Conservation (phyloP, 2,888 invertebrate genomes). For the Plagodis pulveraria region DNA sequence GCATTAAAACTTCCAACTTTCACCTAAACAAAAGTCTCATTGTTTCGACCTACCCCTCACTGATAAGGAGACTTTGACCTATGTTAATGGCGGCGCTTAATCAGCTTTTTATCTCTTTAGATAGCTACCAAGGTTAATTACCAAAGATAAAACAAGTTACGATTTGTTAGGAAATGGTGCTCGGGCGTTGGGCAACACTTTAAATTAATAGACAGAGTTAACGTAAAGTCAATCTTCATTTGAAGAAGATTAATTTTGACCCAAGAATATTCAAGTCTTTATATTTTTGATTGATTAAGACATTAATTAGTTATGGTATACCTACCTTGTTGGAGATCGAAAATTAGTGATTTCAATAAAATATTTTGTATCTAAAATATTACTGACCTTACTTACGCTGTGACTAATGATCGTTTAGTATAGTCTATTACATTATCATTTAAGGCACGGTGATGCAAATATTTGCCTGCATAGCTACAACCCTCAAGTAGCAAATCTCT, state of each 20-base stretch:
- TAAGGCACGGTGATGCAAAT: too few relatives aligned
- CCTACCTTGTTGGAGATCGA: background rate
- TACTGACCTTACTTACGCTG: too few relatives aligned
- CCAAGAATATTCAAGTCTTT: background rate
- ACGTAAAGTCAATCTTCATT: constrained; percentile 5
- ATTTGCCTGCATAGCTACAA: too few relatives aligned
- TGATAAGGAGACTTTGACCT: constrained; percentile 48
- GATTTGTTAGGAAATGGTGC: constrained; percentile 42
- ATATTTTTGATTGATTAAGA: too few relatives aligned
- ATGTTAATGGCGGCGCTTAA: constrained; percentile 44
- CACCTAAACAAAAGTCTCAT: constrained; percentile 24
- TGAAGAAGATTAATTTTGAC: constrained; percentile 7
- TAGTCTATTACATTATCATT: too few relatives aligned
- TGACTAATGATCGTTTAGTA: too few relatives aligned
- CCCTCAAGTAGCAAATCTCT: too few relatives aligned
- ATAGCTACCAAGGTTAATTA: constrained; percentile 55
- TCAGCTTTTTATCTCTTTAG: constrained; percentile 47
- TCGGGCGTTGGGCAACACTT: constrained; percentile 27
- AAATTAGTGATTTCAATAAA: too few relatives aligned
- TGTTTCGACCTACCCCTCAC: constrained; percentile 41
- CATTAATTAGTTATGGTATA: background rate
- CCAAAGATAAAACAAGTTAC: constrained; percentile 46
- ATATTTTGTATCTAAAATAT: too few relatives aligned
- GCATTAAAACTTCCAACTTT: constrained; percentile 7
- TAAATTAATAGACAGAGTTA: background rate